Conservation (phyloP, 2,797 vertebrate genomes). For the Mionectes olivaceus region DNA sequence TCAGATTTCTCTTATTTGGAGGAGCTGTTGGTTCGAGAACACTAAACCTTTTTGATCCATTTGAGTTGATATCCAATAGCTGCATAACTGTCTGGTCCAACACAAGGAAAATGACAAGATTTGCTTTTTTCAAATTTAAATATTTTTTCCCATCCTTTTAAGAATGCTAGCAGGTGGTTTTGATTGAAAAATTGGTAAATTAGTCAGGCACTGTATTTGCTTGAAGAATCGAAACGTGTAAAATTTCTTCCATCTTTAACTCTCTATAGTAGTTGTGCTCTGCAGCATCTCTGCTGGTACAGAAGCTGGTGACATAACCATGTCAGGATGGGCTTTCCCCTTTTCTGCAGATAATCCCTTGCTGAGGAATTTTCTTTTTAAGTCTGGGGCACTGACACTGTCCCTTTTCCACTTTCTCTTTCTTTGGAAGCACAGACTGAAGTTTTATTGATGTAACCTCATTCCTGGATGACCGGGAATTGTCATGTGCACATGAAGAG, state of each 20-base stretch:
- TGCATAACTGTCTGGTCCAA: background rate
- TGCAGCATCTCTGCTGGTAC: background rate
- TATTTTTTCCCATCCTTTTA: background rate
- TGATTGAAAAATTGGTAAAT: background rate
- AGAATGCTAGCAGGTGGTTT: background rate
- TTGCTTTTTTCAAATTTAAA: fast-evolving
- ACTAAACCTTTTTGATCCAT: background rate
- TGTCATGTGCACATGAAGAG: background rate
- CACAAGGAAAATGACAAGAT: background rate
- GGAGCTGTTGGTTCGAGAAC: background rate
- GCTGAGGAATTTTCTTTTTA: background rate
- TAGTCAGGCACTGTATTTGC: background rate
- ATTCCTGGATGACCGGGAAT: background rate
- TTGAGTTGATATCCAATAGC: background rate
- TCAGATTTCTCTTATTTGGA: background rate
- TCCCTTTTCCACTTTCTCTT: background rate
- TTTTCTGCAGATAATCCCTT: background rate
- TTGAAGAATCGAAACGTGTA: background rate
- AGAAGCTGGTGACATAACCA: background rate
- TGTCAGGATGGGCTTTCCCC: background rate
- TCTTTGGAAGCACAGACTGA: background rate
- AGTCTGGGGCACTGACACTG: background rate
- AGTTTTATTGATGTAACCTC: background rate
- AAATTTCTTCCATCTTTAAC: background rate
- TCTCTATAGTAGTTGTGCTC: background rate